Evolutionary conservation across 2,113 vertebrate species (phyloP).

Genomic region (Rhipidura dahli): DNA sequence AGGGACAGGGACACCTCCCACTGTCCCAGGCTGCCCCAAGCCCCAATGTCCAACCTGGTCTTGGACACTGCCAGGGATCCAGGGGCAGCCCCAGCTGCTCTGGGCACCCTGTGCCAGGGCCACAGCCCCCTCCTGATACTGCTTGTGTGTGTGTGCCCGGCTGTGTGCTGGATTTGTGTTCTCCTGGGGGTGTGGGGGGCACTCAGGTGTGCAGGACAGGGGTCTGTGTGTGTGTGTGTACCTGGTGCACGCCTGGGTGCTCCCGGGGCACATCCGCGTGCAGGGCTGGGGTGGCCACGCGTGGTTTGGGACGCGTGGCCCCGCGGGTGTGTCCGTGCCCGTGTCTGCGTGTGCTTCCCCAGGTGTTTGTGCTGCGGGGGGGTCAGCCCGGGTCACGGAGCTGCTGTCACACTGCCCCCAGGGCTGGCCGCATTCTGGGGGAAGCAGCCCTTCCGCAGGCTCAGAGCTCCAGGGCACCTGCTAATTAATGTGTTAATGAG

Average conservation of each 20-base stretch:
- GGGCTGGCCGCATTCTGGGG: accelerated
- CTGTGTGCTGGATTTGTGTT: neutral
- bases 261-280: accelerated
- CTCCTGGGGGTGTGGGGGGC: neutral
- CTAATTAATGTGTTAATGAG: neutral
- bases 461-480: neutral
- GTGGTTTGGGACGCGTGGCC: accelerated
- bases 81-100: neutral
- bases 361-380: accelerated
- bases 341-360: accelerated
- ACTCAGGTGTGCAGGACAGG: neutral
- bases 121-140: accelerated
- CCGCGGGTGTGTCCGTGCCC: accelerated
- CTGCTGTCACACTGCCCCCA: neutral
- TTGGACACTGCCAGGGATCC: neutral
- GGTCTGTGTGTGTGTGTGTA: accelerated
- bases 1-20: neutral
- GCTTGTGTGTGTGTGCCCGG: neutral
- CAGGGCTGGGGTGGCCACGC: accelerated
- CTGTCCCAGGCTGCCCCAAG: neutral
- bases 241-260: accelerated
- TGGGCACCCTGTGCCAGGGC: neutral
- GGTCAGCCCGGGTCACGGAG: neutral
- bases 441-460: neutral
- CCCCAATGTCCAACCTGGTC: neutral